Conservation (phyloP, 1,140 invertebrate genomes). For the Asobara japonica region DNA sequence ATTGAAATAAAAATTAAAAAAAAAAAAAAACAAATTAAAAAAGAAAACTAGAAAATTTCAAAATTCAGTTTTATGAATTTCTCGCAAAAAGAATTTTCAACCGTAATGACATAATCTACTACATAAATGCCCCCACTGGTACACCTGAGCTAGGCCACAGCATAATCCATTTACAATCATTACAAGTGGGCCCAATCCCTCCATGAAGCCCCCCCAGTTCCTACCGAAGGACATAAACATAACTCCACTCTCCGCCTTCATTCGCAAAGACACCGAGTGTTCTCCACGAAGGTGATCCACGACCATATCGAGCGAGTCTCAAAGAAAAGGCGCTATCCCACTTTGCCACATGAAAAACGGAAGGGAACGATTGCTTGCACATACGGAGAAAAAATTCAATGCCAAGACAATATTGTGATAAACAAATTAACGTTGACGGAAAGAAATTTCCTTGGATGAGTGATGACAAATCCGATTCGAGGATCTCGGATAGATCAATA, state of each 20-base stretch:
- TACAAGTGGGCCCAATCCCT: too few relatives aligned
- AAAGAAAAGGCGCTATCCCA: constrained; percentile 18
- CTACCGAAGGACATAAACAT: not conserved
- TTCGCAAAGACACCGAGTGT: constrained; percentile 1
- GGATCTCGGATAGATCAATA: not conserved
- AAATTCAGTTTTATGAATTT: too few relatives aligned
- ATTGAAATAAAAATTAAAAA: too few relatives aligned
- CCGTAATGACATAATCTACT: not conserved
- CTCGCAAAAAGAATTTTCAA: too few relatives aligned
- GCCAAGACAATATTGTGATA: constrained; percentile 4
- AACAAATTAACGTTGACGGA: too few relatives aligned
- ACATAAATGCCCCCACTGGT: too few relatives aligned
- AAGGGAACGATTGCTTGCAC: not conserved
- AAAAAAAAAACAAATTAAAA: too few relatives aligned
- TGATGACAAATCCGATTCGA: too few relatives aligned
- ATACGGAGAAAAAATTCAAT: not conserved
- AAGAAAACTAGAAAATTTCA: too few relatives aligned
- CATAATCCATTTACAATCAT: not conserved
- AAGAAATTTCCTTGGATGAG: too few relatives aligned
- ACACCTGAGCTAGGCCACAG: too few relatives aligned
- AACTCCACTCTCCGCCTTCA: constrained; percentile 24
- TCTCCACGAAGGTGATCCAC: constrained; percentile 22
- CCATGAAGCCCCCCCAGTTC: not conserved
- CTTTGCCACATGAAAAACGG: not conserved
- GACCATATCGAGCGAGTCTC: constrained; percentile 28